A percentile compares a stretch with the other conserved stretches of the same genome.
phyloP scores from a whole-genome alignment of 53 echinoderm and acorn worm species.

The Echinarachnius parma region DNA sequence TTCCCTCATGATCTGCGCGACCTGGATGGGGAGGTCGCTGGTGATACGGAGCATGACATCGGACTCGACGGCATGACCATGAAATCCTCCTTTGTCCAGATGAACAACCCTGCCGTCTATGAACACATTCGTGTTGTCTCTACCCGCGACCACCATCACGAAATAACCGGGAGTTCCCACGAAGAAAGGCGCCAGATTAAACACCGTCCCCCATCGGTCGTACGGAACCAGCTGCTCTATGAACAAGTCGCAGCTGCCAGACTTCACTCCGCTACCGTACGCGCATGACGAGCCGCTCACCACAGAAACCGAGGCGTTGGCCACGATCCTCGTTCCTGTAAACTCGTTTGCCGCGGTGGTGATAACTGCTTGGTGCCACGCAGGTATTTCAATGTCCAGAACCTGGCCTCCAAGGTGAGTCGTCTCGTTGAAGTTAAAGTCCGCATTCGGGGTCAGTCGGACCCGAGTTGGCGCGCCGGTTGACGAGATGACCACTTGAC shows the following conservation, averaged over 20 bases:
- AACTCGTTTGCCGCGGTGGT: conserved; percentile 29
- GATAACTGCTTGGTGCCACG: conserved; percentile 23
- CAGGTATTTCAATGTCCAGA: conserved; percentile 9
- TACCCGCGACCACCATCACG: conserved; percentile 13
- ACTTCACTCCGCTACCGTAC: background rate
- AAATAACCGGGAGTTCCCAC: conserved; percentile 30
- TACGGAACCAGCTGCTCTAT: conserved; percentile 26
- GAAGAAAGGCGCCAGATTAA: conserved; percentile 27
- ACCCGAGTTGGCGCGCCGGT: conserved; percentile 14
- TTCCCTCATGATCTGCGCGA: conserved; percentile 27
- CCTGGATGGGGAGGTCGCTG: conserved; percentile 26
- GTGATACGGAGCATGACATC: conserved; percentile 12
- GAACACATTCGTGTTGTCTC: conserved; percentile 11
- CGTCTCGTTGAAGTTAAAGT: conserved; percentile 8
- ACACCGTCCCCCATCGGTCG: conserved; percentile 25
- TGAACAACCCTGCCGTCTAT: background rate
- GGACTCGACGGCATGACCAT: background rate
- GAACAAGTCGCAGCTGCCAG: conserved; percentile 14
- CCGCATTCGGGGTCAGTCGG: conserved; percentile 13
- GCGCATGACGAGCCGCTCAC: conserved; percentile 23
- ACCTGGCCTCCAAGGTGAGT: background rate
- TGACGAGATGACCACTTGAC: conserved; percentile 21
- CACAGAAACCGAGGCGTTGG: conserved; percentile 12
- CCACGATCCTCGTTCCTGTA: conserved; percentile 26
- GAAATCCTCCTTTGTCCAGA: conserved; percentile 13